Evolutionary conservation across 2,113 vertebrate species (phyloP), one percentile per base, ranked within the genome.

Genomic region (Bostrychus sinensis): DNA sequence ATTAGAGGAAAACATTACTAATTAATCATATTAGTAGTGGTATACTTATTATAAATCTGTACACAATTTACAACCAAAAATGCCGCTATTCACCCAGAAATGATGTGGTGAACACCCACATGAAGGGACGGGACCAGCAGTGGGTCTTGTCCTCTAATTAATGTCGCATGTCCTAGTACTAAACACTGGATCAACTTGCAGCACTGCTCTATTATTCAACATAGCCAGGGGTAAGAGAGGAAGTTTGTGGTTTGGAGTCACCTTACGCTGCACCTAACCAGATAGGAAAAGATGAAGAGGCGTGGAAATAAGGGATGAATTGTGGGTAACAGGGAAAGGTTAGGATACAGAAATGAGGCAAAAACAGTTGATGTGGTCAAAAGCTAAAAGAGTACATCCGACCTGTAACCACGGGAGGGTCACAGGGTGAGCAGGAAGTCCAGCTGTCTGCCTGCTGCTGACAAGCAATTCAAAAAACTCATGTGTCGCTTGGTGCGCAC

Each of bases 171-270:
- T 89, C 86, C 81, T 84, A 76, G 73, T 62, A 64, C 80, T 83
- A 81, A 88, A 83, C 82, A 90, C 78, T 80, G 81, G 83, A 88
- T 92, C 86, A 71, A 55, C 81, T 89, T 87, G 76, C 85, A 82
- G 75, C 30, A 25, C 74, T 83, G 53, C 74, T 91, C 84, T 89
- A 92, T 92, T 88, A 92, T 92, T 91, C 86, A 92, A 14, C 58
- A 68, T 17, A 38, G 77, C 66, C 38, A 66, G 58, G 42, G 72
- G 75, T 68, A 75, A 83, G 64, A 77, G 74, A 86, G 81, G 80
- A 86, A 77, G 87, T 81, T 77, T 88, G 89, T 50, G 84, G 84
- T 73, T 62, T 55, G 74, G 83, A 86, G 77, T 87, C 79, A 73
- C 70, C 79, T 84, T 85, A 67, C 80, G 79, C 70, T 48, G 36